Evolutionary conservation across 2,113 vertebrate genomes (phyloP).

Genomic region (Epinephelus moara): DNA sequence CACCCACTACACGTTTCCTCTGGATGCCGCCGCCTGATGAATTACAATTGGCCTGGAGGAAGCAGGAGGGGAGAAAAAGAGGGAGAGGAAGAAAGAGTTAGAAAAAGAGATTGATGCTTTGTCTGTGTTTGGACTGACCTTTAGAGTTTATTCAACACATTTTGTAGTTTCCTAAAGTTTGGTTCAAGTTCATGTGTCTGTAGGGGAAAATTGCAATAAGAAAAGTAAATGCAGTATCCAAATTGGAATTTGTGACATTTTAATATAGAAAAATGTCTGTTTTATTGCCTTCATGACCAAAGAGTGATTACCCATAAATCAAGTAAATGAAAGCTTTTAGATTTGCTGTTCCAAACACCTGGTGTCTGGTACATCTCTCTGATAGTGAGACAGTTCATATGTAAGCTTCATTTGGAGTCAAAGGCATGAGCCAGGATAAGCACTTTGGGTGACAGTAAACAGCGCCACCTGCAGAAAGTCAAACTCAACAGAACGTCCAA

Average conservation of each 20-base stretch:
- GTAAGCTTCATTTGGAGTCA: background rate
- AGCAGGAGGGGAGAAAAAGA: conserved; percentile 19
- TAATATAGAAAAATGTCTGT: background rate
- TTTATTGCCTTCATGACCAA: background rate
- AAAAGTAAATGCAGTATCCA: background rate
- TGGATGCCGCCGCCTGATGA: conserved; percentile 56
- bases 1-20: conserved; percentile 60
- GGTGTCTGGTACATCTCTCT: conserved; percentile 22
- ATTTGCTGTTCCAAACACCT: conserved; percentile 7
- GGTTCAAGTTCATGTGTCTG: background rate
- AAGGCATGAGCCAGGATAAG: background rate
- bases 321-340: conserved; percentile 1
- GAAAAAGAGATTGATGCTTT: conserved; percentile 49
- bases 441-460: conserved; percentile 3
- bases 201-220: background rate
- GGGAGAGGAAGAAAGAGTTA: conserved; percentile 44
- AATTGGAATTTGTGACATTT: background rate
- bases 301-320: background rate
- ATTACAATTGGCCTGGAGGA: conserved; percentile 65
- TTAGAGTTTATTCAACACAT: conserved; percentile 20
- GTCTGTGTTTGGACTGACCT: conserved; percentile 45
- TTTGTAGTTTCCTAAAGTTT: background rate
- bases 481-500: background rate
- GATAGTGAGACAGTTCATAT: background rate
- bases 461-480: conserved; percentile 6